Conservation (phyloP, 2,113 vertebrate genomes). For the Psophia crepitans region DNA sequence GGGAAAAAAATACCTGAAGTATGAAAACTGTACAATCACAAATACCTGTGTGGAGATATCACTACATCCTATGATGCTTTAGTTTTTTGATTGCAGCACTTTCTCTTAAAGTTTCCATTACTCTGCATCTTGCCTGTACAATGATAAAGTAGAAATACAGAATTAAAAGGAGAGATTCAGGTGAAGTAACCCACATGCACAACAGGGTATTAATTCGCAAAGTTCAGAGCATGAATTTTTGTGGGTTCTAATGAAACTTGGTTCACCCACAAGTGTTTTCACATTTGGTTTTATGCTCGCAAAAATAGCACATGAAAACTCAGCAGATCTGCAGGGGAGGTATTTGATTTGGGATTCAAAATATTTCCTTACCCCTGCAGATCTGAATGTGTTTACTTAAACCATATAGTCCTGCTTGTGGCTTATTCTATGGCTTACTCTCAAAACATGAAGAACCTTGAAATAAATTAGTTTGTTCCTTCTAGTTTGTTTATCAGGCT, state of each 20-base stretch:
- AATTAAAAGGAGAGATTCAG: neutral
- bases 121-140: neutral
- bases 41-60: neutral
- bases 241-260: neutral
- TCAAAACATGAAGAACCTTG: neutral
- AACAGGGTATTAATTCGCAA: neutral
- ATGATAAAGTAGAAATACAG: neutral
- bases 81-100: neutral
- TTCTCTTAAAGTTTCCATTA: neutral
- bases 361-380: neutral
- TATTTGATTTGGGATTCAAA: slow-evolving; percentile 8
- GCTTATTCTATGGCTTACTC: slow-evolving; percentile 9
- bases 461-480: slow-evolving; percentile 54
- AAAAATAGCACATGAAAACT: slow-evolving; percentile 28
- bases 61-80: neutral
- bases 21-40: neutral
- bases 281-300: slow-evolving; percentile 21
- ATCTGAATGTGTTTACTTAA: slow-evolving; percentile 5
- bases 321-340: neutral
- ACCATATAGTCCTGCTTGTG: neutral
- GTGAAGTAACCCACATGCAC: neutral
- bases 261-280: slow-evolving; percentile 8
- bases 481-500: slow-evolving; percentile 95
- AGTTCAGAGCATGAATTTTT: neutral
- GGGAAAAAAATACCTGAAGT: neutral